phyloP scores from a whole-genome alignment of 1,140 invertebrate genomes.

The Drosophila melanica region DNA sequence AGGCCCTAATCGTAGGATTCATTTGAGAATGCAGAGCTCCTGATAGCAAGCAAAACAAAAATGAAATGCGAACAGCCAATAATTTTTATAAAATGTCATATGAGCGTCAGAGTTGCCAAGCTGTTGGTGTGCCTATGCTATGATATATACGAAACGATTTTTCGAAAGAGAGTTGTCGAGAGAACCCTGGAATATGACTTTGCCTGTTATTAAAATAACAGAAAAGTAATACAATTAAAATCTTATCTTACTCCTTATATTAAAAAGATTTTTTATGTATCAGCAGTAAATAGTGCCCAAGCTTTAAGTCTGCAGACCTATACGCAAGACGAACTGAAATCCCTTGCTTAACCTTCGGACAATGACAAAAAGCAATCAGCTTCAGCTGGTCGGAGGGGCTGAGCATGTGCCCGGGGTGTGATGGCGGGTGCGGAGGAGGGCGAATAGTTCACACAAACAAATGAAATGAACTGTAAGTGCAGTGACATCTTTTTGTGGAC shows the following conservation, averaged over 20 bases:
- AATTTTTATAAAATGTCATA: neutral
- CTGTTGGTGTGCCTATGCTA: neutral
- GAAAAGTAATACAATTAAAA: too few relatives aligned
- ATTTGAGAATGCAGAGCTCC: neutral
- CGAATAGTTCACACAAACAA: slow-evolving; percentile 21
- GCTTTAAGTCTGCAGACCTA: neutral
- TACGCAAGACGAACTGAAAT: neutral
- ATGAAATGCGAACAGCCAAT: neutral
- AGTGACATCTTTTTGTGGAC: slow-evolving; percentile 34
- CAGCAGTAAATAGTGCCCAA: too few relatives aligned
- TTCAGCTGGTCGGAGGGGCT: neutral
- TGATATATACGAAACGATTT: neutral
- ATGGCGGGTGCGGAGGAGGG: neutral
- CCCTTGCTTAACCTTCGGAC: slow-evolving; percentile 9
- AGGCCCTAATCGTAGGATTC: neutral
- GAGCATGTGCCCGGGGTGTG: neutral
- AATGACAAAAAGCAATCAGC: slow-evolving; percentile 52
- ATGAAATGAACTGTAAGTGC: slow-evolving; percentile 33
- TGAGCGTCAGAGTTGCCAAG: neutral
- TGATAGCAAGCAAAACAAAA: neutral
- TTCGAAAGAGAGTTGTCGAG: neutral
- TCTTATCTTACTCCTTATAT: too few relatives aligned
- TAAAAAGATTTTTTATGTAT: too few relatives aligned
- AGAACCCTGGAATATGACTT: neutral
- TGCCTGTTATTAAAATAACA: too few relatives aligned